A percentile compares a stretch with the other conserved stretches of the same genome.
Evolutionary conservation across 1,140 invertebrate genomes (phyloP).

Genomic region (Ips typographus): DNA sequence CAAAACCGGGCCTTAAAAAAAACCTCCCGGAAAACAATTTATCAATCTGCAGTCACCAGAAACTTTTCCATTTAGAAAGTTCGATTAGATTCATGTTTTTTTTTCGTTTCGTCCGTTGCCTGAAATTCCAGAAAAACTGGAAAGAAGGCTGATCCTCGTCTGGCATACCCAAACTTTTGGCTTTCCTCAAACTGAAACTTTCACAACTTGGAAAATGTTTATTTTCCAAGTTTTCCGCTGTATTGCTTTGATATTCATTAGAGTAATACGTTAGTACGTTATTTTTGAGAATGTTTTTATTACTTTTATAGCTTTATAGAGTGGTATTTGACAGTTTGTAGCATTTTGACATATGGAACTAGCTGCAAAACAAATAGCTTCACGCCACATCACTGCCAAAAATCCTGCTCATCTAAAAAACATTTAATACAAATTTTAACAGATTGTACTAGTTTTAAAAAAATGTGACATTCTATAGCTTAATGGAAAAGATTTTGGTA

Average conservation of each 20-base stretch:
- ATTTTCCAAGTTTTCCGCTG: constrained; percentile 8
- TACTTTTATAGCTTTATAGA: too few species aligned
- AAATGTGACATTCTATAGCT: too few species aligned
- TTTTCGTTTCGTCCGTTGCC: neutral
- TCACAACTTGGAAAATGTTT: constrained; percentile 13
- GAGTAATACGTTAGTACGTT: too few species aligned
- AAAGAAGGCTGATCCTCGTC: constrained; percentile 12
- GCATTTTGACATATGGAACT: too few species aligned
- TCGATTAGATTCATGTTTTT: constrained; percentile 12
- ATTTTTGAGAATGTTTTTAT: too few species aligned
- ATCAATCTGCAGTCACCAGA: neutral
- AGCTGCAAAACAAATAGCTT: too few species aligned
- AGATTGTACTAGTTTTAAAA: too few species aligned
- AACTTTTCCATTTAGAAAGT: constrained; percentile 15
- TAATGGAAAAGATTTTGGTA: too few species aligned
- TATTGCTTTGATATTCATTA: neutral
- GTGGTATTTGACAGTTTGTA: too few species aligned
- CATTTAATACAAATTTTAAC: too few species aligned
- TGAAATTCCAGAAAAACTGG: constrained; percentile 8
- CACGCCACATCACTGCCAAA: too few species aligned
- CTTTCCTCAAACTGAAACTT: neutral
- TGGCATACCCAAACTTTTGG: constrained; percentile 17
- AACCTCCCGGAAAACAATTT: neutral
- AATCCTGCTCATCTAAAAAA: too few species aligned
- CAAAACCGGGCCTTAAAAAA: neutral